phyloP scores from a whole-genome alignment of 2,797 vertebrate species.

The Enteromius anoplus region DNA sequence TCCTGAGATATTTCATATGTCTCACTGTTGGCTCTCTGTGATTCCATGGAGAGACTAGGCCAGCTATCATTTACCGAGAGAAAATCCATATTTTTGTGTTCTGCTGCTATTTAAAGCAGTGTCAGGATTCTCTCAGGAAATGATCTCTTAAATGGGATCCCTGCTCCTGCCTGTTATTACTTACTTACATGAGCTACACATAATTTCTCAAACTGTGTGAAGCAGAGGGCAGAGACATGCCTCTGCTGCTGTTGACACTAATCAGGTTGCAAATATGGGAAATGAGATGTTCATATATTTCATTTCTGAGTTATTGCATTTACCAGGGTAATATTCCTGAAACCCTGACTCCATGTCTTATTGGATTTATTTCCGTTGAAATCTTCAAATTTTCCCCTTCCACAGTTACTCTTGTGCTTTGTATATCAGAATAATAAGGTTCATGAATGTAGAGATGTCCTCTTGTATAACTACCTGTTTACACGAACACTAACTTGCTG shows the following conservation, averaged over 20 bases:
- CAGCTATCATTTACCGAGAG: constrained; percentile 64
- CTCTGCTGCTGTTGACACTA: constrained; percentile 57
- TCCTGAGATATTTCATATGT: constrained; percentile 26
- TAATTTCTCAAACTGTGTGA: constrained; percentile 53
- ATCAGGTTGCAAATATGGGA: constrained; percentile 62
- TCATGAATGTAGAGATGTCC: not conserved
- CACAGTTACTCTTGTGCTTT: constrained; percentile 9
- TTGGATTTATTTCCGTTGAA: constrained; percentile 48
- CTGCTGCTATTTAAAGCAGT: constrained; percentile 77
- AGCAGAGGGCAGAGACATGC: constrained; percentile 54
- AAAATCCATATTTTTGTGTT: constrained; percentile 74
- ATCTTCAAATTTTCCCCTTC: constrained; percentile 33
- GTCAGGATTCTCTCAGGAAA: constrained; percentile 61
- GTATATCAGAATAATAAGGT: constrained; percentile 11
- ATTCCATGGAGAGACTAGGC: constrained; percentile 39
- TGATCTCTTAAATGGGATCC: constrained; percentile 61
- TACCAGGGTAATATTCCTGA: constrained; percentile 57
- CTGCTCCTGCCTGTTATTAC: constrained; percentile 51
- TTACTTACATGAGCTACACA: constrained; percentile 48
- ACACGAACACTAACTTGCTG: not conserved
- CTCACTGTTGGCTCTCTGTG: constrained; percentile 24
- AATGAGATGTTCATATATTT: constrained; percentile 67
- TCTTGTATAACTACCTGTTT: not conserved
- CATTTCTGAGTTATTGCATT: constrained; percentile 65
- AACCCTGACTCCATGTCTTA: constrained; percentile 46